Evolutionary conservation across 2,797 vertebrate species (phyloP).

Genomic region (Coccyzus lansbergi): DNA sequence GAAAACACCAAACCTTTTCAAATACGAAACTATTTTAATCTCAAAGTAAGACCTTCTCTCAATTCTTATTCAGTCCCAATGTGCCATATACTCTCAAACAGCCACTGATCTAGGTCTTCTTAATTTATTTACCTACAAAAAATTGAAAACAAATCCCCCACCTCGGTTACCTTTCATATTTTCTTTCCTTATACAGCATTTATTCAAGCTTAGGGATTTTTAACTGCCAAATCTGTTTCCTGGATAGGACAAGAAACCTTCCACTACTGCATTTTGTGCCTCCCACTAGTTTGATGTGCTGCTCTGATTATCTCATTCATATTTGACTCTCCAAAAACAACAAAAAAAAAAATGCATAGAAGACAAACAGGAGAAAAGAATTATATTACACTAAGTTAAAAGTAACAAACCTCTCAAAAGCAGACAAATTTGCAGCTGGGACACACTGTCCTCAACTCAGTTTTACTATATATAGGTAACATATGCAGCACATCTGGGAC

Average conservation of each 20-base stretch:
- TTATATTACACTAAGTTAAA: background rate
- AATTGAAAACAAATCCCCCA: background rate
- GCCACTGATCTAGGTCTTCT: background rate
- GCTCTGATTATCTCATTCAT: background rate
- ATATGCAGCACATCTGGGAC: slow-evolving; percentile 1
- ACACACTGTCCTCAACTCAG: background rate
- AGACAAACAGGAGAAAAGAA: background rate
- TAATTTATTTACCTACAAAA: background rate
- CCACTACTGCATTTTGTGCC: background rate
- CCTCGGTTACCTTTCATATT: background rate
- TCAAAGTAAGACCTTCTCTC: background rate
- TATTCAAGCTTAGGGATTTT: background rate
- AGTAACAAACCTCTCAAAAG: background rate
- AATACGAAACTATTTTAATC: background rate
- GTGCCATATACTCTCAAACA: background rate
- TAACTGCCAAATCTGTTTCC: background rate
- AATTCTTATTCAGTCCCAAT: background rate
- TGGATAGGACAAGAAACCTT: background rate
- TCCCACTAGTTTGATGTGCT: background rate
- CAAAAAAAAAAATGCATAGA: background rate
- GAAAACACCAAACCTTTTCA: background rate
- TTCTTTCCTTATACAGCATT: background rate
- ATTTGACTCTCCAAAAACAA: background rate
- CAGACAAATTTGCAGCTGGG: background rate
- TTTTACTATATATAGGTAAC: background rate